Evolutionary conservation across 23 tunicate genomes (phyloP).

Genomic region (Ascidia mentula): DNA sequence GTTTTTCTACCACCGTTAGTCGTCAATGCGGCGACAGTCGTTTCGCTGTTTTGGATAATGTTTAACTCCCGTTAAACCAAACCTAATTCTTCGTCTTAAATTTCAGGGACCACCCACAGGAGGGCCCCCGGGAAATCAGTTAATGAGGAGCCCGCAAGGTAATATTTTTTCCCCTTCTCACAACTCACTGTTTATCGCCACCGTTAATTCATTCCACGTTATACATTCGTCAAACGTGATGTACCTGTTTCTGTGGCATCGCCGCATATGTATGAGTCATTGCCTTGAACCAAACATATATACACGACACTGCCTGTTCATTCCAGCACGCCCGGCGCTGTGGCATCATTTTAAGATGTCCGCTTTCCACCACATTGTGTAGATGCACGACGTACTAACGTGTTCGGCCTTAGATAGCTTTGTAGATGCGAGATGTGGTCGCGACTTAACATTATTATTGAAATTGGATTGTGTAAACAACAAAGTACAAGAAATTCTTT

Average conservation of each 20-base stretch:
- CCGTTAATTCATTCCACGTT: not conserved
- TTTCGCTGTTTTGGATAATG: not conserved
- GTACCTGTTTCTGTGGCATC: too few relatives aligned
- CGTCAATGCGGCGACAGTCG: not conserved
- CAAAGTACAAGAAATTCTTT: too few relatives aligned
- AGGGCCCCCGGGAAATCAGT: slow-evolving; percentile 67
- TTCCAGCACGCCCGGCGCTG: not conserved
- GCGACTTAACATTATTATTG: too few relatives aligned
- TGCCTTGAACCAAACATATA: not conserved
- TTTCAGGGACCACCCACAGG: slow-evolving; percentile 60
- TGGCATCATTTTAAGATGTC: not conserved
- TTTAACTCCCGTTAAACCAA: too few relatives aligned
- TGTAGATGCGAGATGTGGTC: too few relatives aligned
- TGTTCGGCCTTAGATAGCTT: too few relatives aligned
- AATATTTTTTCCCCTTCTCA: not conserved
- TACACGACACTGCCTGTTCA: not conserved
- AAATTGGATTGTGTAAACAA: too few relatives aligned
- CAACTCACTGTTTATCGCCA: not conserved
- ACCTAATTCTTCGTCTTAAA: not conserved
- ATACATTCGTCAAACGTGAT: too few relatives aligned
- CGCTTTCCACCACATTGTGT: slow-evolving; percentile 6
- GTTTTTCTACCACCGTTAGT: not conserved
- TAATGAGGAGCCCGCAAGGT: slow-evolving; percentile 87
- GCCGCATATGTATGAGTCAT: not conserved
- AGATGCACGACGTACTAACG: too few relatives aligned